Conservation (phyloP, 1,140 invertebrate genomes). For the Reticulitermes speratus region DNA sequence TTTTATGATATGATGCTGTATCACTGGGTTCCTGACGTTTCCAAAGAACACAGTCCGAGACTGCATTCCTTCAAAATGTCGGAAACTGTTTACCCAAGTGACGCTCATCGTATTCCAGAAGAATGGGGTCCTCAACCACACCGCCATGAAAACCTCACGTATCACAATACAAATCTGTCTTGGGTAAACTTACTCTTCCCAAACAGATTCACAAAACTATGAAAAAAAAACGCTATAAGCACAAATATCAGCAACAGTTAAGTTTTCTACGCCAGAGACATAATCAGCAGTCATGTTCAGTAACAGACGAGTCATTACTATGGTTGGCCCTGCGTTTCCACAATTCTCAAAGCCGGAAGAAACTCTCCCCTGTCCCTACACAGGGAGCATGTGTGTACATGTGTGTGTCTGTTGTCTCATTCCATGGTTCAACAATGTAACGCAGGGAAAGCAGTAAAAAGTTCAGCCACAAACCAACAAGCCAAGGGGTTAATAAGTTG, state of each 20-base stretch:
- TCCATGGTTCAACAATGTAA: background rate
- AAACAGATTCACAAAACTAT: background rate
- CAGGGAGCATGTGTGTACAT: background rate
- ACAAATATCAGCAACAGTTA: background rate
- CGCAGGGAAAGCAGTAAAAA: slow-evolving; percentile 35
- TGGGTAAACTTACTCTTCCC: too few species aligned
- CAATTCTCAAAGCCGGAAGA: background rate
- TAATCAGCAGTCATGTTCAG: background rate
- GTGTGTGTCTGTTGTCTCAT: background rate
- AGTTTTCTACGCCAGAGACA: background rate
- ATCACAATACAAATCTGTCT: too few species aligned
- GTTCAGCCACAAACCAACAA: slow-evolving; percentile 34
- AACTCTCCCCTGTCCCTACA: background rate
- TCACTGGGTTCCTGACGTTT: too few species aligned
- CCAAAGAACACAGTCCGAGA: too few species aligned
- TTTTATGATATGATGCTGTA: too few species aligned
- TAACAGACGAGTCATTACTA: too few species aligned
- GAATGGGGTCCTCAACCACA: too few species aligned
- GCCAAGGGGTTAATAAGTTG: slow-evolving; percentile 22
- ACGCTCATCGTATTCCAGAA: too few species aligned
- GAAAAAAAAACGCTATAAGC: background rate
- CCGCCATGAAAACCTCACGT: too few species aligned
- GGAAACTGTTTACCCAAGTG: too few species aligned
- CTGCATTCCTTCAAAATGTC: too few species aligned
- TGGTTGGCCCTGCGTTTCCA: background rate